Base-by-base conservation (phyloP, 2,888 invertebrate genomes). In the Petrolisthes manimaculis region DNA sequence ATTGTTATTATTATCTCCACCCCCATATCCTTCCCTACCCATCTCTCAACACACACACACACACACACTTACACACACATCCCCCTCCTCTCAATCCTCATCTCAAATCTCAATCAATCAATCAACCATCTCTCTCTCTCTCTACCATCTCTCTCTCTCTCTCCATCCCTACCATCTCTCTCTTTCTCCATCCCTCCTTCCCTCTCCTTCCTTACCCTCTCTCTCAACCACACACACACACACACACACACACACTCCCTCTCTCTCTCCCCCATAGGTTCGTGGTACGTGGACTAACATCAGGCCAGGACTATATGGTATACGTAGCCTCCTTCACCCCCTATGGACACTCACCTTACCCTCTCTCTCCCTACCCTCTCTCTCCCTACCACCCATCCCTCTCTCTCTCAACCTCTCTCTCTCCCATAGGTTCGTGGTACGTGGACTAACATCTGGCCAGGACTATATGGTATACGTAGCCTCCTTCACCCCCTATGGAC, bases 51-150 rank as follows among this genome's bases (percentile, higher is more conserved):
- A 74, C 24, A 77, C 77, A 77, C 77, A 77, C 24, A 77, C 77
- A 77, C 77, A 74, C 74, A 74, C 74, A 74, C 74, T 12, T n/a
- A n/a, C n/a, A 18, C 74, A 74, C 24, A 74, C 74, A 74, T 14
- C 61, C 14, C 61, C 6, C 61, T 9, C 14, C 14, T n/a, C n/a
- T n/a, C n/a, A n/a, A n/a, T n/a, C n/a, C n/a, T n/a, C n/a, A n/a
- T n/a, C n/a, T n/a, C n/a, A n/a, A n/a, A n/a, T n/a, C n/a, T n/a
- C n/a, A n/a, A n/a, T n/a, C n/a, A n/a, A n/a, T n/a, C n/a, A n/a
- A n/a, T n/a, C n/a, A n/a, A n/a, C n/a, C n/a, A n/a, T n/a, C n/a
- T n/a, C n/a, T n/a, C n/a, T n/a, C n/a, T n/a, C n/a, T n/a, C n/a
- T n/a, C n/a, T n/a, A n/a, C n/a, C n/a, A n/a, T n/a, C n/a, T n/a